Conservation (phyloP, 2,113 vertebrate genomes). For the Epinephelus cyanopodus region DNA sequence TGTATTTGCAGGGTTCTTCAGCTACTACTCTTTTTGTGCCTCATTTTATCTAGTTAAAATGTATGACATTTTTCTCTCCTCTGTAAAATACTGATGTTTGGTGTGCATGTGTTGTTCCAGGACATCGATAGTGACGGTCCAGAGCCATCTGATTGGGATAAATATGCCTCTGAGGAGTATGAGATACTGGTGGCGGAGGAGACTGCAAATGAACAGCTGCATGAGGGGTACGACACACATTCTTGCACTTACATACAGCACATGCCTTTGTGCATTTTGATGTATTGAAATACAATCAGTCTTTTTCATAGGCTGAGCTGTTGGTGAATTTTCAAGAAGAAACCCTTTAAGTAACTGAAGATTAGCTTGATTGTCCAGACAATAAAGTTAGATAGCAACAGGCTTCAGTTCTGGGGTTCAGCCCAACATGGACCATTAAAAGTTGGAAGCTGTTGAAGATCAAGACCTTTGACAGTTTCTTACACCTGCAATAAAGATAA, state of each 20-base stretch:
- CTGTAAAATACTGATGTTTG: slow-evolving; percentile 5
- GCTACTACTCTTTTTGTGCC: background rate
- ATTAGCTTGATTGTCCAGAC: background rate
- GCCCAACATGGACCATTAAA: no score
- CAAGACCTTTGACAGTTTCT: no score
- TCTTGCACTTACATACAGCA: background rate
- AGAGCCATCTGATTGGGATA: slow-evolving; percentile 98
- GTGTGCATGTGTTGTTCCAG: slow-evolving; percentile 77
- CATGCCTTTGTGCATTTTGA: background rate
- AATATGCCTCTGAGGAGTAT: slow-evolving; percentile 97
- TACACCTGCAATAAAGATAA: no score
- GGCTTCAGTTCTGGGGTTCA: no score
- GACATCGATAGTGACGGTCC: slow-evolving; percentile 93
- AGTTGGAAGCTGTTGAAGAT: no score
- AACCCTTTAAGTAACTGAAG: background rate
- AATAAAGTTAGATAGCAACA: no score
- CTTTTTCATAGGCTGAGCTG: background rate
- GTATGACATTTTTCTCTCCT: background rate
- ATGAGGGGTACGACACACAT: slow-evolving; percentile 89
- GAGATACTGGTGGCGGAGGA: slow-evolving; percentile 98
- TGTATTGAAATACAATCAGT: background rate
- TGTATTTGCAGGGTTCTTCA: background rate
- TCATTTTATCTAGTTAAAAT: background rate
- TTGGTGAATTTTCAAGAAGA: background rate
- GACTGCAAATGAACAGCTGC: slow-evolving; percentile 93